These are phyloP conservation scores for Erannis defoliaria DNA, from an alignment of 2,888 invertebrate genomes.

Conservation along the genomic window DNA sequence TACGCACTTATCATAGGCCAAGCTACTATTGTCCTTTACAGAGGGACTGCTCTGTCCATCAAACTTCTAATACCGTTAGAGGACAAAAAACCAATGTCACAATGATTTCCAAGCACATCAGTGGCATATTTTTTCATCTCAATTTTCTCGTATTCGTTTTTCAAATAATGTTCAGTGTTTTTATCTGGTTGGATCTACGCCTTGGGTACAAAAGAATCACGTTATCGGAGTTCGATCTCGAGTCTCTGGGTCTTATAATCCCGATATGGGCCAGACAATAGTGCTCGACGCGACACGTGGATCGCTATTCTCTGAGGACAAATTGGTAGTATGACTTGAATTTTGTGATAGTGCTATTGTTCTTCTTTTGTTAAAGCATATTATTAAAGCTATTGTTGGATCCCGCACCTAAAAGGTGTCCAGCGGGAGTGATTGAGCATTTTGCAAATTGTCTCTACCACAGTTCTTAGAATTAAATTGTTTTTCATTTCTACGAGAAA, in stretches of 20 bases:
- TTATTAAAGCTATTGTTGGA: neutral
- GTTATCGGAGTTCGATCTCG: conserved; percentile 65
- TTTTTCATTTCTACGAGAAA: too few species aligned
- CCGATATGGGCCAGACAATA: conserved; percentile 71
- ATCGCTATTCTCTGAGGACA: conserved; percentile 62
- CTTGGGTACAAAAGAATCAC: conserved; percentile 61
- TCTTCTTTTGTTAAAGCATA: too few species aligned
- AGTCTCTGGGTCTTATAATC: conserved; percentile 58
- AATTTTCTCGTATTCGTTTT: conserved; percentile 61
- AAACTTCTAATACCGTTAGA: conserved; percentile 62
- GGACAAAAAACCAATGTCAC: conserved; percentile 55
- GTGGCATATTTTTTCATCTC: conserved; percentile 47
- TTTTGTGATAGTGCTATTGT: conserved; percentile 49
- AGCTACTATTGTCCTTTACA: conserved; percentile 37
- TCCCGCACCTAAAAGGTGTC: too few species aligned
- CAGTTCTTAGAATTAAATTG: too few species aligned
- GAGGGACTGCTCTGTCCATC: conserved; percentile 39
- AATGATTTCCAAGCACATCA: conserved; percentile 31
- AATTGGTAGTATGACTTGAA: conserved; percentile 69
- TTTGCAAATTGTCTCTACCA: too few species aligned
- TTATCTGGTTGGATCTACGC: conserved; percentile 69
- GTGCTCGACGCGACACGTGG: conserved; percentile 71
- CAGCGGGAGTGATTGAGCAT: too few species aligned
- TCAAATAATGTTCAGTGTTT: conserved; percentile 63
- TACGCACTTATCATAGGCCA: conserved; percentile 10